A percentile compares a stretch with the other conserved stretches of the same genome.
Conservation (phyloP, 2,888 invertebrate genomes). For the Euplexia lucipara region DNA sequence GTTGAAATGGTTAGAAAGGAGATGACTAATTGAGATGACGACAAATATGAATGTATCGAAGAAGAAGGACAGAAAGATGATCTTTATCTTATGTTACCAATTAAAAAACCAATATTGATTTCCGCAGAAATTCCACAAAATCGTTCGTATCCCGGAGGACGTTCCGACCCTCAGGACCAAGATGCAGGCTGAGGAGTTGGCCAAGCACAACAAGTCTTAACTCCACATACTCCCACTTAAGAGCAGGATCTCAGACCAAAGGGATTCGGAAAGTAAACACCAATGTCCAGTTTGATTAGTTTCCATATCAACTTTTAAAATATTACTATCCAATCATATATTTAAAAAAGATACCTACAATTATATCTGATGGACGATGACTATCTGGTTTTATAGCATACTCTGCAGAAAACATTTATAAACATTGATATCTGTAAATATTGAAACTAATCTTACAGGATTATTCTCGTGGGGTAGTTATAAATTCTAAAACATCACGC, state of each 20-base stretch:
- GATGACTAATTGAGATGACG: too few relatives aligned
- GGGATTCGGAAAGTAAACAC: constrained; percentile 52
- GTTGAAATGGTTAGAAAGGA: too few relatives aligned
- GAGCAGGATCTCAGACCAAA: constrained; percentile 63
- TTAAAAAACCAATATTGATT: constrained; percentile 22
- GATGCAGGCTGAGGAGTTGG: constrained; percentile 92
- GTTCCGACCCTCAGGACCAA: constrained; percentile 94
- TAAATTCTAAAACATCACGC: constrained; percentile 71
- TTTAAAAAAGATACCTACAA: background rate
- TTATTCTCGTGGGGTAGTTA: constrained; percentile 39
- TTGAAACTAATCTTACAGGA: constrained; percentile 49
- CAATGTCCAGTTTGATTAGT: constrained; percentile 57
- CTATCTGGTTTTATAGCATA: background rate
- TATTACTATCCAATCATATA: background rate
- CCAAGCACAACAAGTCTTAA: constrained; percentile 81
- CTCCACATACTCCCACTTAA: constrained; percentile 47
- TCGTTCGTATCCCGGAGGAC: constrained; percentile 96
- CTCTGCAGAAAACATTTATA: background rate
- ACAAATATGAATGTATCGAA: too few relatives aligned
- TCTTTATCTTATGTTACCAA: too few relatives aligned
- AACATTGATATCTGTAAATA: background rate
- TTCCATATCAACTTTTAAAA: constrained; percentile 2
- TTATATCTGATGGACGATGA: background rate
- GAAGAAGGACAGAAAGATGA: too few relatives aligned
- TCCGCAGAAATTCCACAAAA: constrained; percentile 95